Evolutionary conservation across 2,888 invertebrate species (phyloP), one percentile per base, ranked within the genome.

Genomic region (Noctua janthina): DNA sequence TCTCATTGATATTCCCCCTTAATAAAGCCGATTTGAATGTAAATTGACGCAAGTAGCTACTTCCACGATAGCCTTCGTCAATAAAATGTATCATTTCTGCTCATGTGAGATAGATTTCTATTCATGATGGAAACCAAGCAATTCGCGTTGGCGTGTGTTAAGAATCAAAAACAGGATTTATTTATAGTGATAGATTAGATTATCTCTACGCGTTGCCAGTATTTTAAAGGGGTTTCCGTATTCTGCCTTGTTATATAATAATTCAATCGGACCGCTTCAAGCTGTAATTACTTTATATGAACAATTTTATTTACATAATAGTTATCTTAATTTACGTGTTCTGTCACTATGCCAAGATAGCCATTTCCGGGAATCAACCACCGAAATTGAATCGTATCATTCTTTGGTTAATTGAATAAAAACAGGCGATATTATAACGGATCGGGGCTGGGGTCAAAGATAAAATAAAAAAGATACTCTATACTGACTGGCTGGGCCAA

Each of bases 21-120:
- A 91, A 92, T 92, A 92, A 91, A 91, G 90, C 85, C 92, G 91
- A 93, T 93, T 93, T 93, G 92, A 92, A 93, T 93, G 91, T 92
- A 93, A 93, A 93, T 93, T 93, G 92, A 90, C 88, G 91, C 91
- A 93, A 93, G 91, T 93, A 90, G 90, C 91, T 91, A 90, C 90
- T 89, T 91, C 89, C 89, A 90, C 87, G 90, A 89, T 93, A 90
- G 92, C 91, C 92, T 90, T 89, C 88, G 90, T 88, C 90, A 88
- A 90, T 92, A 91, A 91, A 91, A 79, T 86, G 84, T 92, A 92
- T 92, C 91, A 91, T 91, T 91, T 91, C 89, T 91, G 91, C 90
- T 89, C 90, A 90, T 91, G 89, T 91, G 91, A 91, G 91, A 91
- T 92, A 88, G 89, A 88, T 91, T 92, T 91, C 90, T 86, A 84